Evolutionary conservation across 2,797 vertebrate genomes (phyloP).

Genomic region (Sphenopsis melanotis): DNA sequence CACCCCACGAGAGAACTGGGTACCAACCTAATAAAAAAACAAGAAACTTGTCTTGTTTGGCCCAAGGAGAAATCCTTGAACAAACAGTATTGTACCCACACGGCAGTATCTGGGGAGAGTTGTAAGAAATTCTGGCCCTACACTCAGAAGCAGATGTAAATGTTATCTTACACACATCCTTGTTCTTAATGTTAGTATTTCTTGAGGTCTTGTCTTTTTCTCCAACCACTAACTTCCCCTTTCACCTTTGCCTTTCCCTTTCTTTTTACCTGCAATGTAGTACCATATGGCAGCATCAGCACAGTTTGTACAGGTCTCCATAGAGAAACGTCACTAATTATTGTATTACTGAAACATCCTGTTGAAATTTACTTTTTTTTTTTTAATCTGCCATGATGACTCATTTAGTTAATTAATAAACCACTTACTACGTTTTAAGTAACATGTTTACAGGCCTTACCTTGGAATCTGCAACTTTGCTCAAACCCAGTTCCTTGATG

Average conservation of each 20-base stretch:
- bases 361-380: background rate
- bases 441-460: slow-evolving; percentile 60
- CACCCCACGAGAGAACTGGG: slow-evolving; percentile 85
- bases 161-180: background rate
- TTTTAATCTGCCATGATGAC: background rate
- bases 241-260: background rate
- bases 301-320: background rate
- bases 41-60: background rate
- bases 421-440: background rate
- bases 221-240: background rate
- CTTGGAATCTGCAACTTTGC: slow-evolving; percentile 90
- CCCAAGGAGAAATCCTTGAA: background rate
- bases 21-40: slow-evolving; percentile 83
- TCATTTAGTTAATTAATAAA: background rate
- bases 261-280: background rate
- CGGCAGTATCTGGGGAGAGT: background rate
- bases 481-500: slow-evolving; percentile 87
- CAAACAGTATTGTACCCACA: background rate
- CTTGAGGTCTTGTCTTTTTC: background rate
- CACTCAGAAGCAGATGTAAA: background rate
- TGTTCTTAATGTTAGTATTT: background rate
- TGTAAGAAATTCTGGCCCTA: background rate
- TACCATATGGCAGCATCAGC: background rate
- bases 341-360: background rate
- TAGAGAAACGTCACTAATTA: background rate